phyloP scores from a whole-genome alignment of 2,888 invertebrate species.

The Cabera pusaria region DNA sequence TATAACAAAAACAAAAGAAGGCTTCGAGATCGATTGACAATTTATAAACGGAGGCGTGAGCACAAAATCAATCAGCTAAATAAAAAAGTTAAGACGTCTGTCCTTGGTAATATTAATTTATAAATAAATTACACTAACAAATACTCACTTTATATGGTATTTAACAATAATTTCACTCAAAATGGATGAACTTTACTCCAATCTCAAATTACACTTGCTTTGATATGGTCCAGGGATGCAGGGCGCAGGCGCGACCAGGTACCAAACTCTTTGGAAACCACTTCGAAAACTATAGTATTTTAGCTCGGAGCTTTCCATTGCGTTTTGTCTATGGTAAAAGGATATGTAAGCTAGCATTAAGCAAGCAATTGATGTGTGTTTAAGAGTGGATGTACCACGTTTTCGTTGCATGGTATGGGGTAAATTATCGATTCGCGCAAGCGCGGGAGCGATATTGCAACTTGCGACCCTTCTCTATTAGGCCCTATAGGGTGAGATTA shows the following conservation, averaged over 20 bases:
- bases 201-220: slow-evolving; percentile 67
- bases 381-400: slow-evolving; percentile 6
- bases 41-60: too few relatives aligned
- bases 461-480: slow-evolving; percentile 51
- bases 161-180: slow-evolving; percentile 51
- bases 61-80: too few relatives aligned
- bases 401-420: slow-evolving; percentile 37
- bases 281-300: background rate
- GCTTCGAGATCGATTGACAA: too few relatives aligned
- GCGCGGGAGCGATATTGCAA: slow-evolving; percentile 60
- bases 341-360: too few relatives aligned
- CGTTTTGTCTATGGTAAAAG: slow-evolving; percentile 29
- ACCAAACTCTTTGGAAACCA: slow-evolving; percentile 48
- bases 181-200: slow-evolving; percentile 65
- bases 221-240: slow-evolving; percentile 66
- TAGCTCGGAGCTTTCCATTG: slow-evolving; percentile 36
- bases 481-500: slow-evolving; percentile 39
- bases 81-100: too few relatives aligned
- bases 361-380: too few relatives aligned
- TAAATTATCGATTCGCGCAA: slow-evolving; percentile 74
- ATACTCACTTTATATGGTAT: slow-evolving; percentile 61
- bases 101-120: too few relatives aligned
- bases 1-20: slow-evolving; percentile 9
- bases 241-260: slow-evolving; percentile 66
- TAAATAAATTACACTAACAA: slow-evolving; percentile 2